Percentiles rank a stretch among this genome's conserved stretches.
phyloP scores from a whole-genome alignment of 2,113 vertebrate genomes.

The Falco punctatus region DNA sequence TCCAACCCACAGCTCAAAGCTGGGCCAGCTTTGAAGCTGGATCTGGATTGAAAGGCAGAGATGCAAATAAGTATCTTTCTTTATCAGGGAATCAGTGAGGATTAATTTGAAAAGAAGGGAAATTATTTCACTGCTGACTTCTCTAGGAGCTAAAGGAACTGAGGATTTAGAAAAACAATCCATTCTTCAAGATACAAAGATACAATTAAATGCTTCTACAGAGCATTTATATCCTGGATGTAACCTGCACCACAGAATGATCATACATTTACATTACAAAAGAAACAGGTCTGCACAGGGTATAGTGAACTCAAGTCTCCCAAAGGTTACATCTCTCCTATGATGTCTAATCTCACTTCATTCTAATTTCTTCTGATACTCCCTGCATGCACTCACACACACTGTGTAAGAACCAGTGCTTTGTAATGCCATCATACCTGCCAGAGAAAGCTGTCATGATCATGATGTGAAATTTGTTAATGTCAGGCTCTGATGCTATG shows the following conservation, averaged over 20 bases:
- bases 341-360: neutral
- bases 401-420: neutral
- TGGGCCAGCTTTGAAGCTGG: neutral
- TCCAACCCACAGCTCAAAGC: neutral
- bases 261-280: neutral
- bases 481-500: neutral
- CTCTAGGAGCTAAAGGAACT: neutral
- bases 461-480: neutral
- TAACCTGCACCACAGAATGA: neutral
- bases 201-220: neutral
- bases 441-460: neutral
- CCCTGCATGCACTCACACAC: neutral
- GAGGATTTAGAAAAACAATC: neutral
- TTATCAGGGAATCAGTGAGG: neutral
- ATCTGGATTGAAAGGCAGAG: neutral
- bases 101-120: neutral
- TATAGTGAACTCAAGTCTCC: neutral
- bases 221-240: neutral
- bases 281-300: neutral
- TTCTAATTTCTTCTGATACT: neutral
- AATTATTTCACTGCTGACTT: neutral
- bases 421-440: neutral
- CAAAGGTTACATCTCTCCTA: neutral
- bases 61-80: neutral
- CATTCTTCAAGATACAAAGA: neutral